Base-by-base conservation (phyloP, 1,140 invertebrate species). In the Lordiphosa mommai region DNA sequence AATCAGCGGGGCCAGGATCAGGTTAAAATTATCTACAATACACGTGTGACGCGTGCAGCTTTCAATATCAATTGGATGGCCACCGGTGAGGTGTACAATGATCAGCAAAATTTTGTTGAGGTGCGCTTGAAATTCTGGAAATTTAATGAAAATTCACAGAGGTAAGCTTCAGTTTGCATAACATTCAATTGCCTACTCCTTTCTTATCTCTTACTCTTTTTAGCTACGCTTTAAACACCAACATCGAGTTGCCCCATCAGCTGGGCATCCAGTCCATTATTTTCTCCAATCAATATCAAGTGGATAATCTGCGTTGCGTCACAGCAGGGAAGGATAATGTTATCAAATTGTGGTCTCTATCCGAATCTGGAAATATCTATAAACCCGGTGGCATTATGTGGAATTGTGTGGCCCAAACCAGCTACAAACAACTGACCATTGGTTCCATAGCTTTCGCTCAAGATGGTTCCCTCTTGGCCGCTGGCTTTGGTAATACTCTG, bases 71-170 rank as follows among this genome's bases (percentile, higher is more conserved):
- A 89, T n/a, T 97, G 95, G 95, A 89, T 97, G 89, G 94, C 92
- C 12, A 96, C 95, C 1, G 91, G 93, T 4, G 95, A 96, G 89
- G 90, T 91, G 38, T 91, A 93, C 66, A 89, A 91, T 61, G 90
- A 92, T 72, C 90, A 92, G 58, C 89, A 90, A 36, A 88, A 91
- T 53, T 91, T 91, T 23, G 89, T 91, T 3, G 94, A 96, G 89
- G 89, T 94, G 1, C 88, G 92, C 32, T 87, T 97, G 0, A 97
- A 96, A 82, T 96, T 96, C 88, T 97, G 95, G 95, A 74, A 91
- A 41, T 96, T 92, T 74, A 88, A 93, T 60, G 61, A 86, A 2
- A 88, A 91, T 4, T 89, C 91, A 34, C 94, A 95, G 88, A 92
- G 82, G 94, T 95, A 89, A 90, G 82, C 29, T 1, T 7, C 29